phyloP scores from a whole-genome alignment of 2,888 invertebrate species.

The Meta bourneti region DNA sequence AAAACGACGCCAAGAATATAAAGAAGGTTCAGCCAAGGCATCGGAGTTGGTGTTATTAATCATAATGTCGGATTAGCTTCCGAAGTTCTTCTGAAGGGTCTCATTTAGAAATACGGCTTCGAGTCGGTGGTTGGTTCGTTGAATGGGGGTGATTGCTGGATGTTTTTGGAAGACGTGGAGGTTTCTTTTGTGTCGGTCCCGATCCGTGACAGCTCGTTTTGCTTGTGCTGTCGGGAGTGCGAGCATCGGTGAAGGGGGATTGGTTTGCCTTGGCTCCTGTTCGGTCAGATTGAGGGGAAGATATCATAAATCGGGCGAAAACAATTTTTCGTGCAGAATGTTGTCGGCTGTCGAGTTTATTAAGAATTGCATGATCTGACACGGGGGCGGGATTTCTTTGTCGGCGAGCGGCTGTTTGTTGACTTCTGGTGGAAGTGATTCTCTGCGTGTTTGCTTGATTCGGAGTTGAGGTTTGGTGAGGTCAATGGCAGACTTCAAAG shows the following conservation, averaged over 20 bases:
- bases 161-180: neutral
- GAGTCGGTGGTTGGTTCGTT: neutral
- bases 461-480: neutral
- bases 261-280: neutral
- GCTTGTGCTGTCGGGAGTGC: neutral
- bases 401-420: neutral
- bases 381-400: neutral
- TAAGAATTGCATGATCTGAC: neutral
- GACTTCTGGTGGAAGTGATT: neutral
- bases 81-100: neutral
- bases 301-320: constrained; percentile 35
- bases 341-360: constrained; percentile 24
- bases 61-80: neutral
- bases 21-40: neutral
- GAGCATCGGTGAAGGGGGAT: too few species aligned
- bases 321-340: constrained; percentile 13
- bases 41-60: constrained; percentile 2
- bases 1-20: neutral
- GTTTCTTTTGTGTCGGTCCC: neutral
- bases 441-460: neutral
- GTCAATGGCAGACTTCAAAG: neutral
- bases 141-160: neutral
- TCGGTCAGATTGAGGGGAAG: constrained; percentile 4
- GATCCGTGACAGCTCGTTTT: neutral
- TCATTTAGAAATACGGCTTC: neutral